Evolutionary conservation across 2,888 invertebrate species (phyloP).

Genomic region (Acronicta psi): DNA sequence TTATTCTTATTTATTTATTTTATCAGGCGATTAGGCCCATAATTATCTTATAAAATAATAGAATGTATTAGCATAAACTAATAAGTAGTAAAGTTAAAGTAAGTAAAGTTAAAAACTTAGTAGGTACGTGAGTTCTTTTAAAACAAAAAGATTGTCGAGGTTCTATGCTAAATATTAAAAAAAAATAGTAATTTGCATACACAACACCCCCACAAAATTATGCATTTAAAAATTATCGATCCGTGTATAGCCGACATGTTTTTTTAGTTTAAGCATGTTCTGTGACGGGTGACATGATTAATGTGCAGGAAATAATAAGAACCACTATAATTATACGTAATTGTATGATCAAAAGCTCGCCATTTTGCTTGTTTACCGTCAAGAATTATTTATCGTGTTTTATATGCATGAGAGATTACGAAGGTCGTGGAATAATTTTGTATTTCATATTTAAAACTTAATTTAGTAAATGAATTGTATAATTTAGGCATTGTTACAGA

Average conservation of each 20-base stretch:
- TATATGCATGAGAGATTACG: constrained; percentile 51
- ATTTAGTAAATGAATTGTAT: neutral
- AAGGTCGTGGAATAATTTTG: constrained; percentile 13
- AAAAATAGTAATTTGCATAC: constrained; percentile 2
- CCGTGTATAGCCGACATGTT: constrained; percentile 14
- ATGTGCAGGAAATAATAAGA: constrained; percentile 45
- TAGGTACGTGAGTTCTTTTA: too few species aligned
- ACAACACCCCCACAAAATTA: neutral
- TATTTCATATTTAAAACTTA: neutral
- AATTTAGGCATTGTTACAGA: too few species aligned
- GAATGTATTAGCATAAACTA: too few species aligned
- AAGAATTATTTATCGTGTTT: constrained; percentile 45
- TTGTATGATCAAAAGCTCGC: constrained; percentile 38
- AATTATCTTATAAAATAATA: too few species aligned
- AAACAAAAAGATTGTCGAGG: too few species aligned
- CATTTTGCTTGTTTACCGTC: constrained; percentile 45
- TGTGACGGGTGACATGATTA: constrained; percentile 46
- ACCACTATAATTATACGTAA: constrained; percentile 46
- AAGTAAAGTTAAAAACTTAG: too few species aligned
- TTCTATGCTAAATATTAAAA: neutral
- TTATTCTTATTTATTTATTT: too few species aligned
- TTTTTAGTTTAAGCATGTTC: constrained; percentile 2
- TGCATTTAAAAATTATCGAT: constrained; percentile 12
- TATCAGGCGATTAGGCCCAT: too few species aligned
- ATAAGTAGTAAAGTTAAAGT: too few species aligned